phyloP scores from a whole-genome alignment of 2,888 invertebrate species.

The Drosophila anomalata region DNA sequence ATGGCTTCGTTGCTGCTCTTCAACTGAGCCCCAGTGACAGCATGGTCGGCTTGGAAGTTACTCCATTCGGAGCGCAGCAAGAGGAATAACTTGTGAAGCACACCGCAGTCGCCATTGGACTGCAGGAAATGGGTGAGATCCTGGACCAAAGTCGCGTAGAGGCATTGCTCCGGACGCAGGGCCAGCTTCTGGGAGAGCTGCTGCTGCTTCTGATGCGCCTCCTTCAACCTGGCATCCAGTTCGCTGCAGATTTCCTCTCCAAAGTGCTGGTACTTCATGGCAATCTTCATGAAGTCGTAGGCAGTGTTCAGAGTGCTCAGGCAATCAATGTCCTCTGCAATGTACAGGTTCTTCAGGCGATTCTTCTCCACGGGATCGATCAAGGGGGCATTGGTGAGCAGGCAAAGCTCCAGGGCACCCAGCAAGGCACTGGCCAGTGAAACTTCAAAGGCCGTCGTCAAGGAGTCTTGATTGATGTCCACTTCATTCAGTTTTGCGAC shows the following conservation, averaged over 20 bases:
- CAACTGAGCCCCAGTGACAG: constrained; percentile 46
- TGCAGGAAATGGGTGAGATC: constrained; percentile 81
- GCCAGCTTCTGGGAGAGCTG: constrained; percentile 81
- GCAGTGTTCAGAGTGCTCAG: constrained; percentile 86
- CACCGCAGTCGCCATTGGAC: constrained; percentile 80
- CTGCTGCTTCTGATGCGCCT: constrained; percentile 59
- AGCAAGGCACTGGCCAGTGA: constrained; percentile 73
- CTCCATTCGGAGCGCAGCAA: constrained; percentile 62
- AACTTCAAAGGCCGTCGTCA: constrained; percentile 44
- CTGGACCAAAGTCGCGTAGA: constrained; percentile 79
- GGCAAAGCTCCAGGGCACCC: constrained; percentile 85
- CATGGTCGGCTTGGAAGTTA: constrained; percentile 33
- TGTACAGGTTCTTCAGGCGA: constrained; percentile 88
- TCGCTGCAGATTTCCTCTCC: constrained; percentile 75
- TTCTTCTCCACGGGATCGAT: constrained; percentile 94
- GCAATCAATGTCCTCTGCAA: constrained; percentile 88
- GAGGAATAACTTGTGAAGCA: constrained; percentile 68
- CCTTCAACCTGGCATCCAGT: constrained; percentile 56
- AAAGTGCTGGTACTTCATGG: constrained; percentile 81
- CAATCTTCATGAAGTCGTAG: constrained; percentile 84
- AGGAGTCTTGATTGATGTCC: constrained; percentile 32
- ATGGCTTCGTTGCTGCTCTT: constrained; percentile 68
- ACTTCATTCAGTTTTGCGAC: constrained; percentile 38
- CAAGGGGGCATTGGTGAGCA: constrained; percentile 87
- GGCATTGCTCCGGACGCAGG: constrained; percentile 79